A percentile compares a stretch with the other conserved stretches of the same genome.
These are phyloP conservation scores for Eilema sororculum DNA, from an alignment of 2,888 invertebrate genomes.

Conservation along the genomic window DNA sequence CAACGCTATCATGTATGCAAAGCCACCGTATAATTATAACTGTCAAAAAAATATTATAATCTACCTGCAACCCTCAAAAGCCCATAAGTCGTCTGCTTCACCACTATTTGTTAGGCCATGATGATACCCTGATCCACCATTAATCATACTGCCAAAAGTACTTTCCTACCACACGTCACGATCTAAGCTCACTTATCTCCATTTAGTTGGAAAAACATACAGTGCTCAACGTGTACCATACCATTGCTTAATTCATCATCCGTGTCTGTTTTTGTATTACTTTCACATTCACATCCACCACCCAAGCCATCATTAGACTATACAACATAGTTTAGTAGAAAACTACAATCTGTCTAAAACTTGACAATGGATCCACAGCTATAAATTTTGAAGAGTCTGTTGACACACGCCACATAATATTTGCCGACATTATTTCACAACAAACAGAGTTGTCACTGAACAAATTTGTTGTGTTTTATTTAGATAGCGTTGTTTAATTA, in stretches of 20 bases:
- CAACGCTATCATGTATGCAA: constrained; percentile 46
- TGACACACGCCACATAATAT: constrained; percentile 69
- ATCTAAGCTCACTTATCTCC: constrained; percentile 44
- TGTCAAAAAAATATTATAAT: constrained; percentile 39
- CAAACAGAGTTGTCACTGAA: constrained; percentile 76
- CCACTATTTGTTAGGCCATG: constrained; percentile 70
- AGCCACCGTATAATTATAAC: constrained; percentile 38
- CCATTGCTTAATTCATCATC: constrained; percentile 22
- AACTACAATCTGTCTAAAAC: constrained; percentile 39
- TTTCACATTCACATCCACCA: constrained; percentile 15
- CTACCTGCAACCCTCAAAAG: constrained; percentile 48
- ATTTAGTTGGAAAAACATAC: constrained; percentile 30
- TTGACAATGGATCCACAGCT: constrained; percentile 63
- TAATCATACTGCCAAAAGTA: constrained; percentile 71
- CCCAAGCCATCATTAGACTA: constrained; percentile 24
- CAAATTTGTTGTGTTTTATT: constrained; percentile 77
- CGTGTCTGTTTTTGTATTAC: constrained; percentile 34
- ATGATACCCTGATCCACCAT: constrained; percentile 64
- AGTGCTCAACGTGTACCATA: constrained; percentile 14
- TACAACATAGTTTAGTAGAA: constrained; percentile 18
- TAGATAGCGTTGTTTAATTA: constrained; percentile 81
- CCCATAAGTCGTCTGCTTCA: constrained; percentile 50
- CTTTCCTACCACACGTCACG: constrained; percentile 57
- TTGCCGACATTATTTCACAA: constrained; percentile 75
- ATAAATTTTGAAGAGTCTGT: constrained; percentile 79